phyloP scores from a whole-genome alignment of 64 coral and sea anemone species.

The Anthopleura sola region DNA sequence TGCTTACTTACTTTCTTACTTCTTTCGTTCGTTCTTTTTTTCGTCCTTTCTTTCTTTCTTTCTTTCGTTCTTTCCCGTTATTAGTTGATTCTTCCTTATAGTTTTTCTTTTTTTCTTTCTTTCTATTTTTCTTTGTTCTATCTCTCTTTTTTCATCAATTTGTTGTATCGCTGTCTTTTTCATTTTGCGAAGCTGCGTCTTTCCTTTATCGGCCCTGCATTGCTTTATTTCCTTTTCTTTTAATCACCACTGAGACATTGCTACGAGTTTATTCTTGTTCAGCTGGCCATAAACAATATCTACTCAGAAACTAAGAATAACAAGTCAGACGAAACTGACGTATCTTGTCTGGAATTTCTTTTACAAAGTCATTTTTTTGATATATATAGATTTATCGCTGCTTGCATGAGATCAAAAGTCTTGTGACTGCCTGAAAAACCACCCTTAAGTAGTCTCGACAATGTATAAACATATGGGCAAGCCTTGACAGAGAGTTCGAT shows the following conservation, averaged over 20 bases:
- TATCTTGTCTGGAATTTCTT: conserved; percentile 13
- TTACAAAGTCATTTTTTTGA: conserved; percentile 2
- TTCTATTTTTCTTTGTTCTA: too few relatives aligned
- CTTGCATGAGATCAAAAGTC: conserved; percentile 20
- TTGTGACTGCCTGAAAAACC: conserved; percentile 7
- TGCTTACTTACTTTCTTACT: too few relatives aligned
- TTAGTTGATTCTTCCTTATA: too few relatives aligned
- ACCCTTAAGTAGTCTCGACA: conserved; percentile 17
- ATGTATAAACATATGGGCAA: conserved; percentile 18
- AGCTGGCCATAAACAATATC: conserved; percentile 5
- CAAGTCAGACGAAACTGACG: background rate
- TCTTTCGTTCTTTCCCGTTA: too few relatives aligned
- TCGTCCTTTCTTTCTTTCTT: too few relatives aligned
- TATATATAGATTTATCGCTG: conserved; percentile 10
- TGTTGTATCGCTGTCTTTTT: too few relatives aligned
- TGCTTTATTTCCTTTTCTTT: background rate
- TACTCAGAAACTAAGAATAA: background rate
- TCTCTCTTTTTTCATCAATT: too few relatives aligned
- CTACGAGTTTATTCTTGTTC: background rate
- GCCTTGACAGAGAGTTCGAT: background rate
- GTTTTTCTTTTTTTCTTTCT: too few relatives aligned
- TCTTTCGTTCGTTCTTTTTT: too few relatives aligned
- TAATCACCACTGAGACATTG: background rate
- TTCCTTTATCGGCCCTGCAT: background rate
- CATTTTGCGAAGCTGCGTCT: background rate